Evolutionary conservation across 2,888 invertebrate species (phyloP).

Genomic region (Lasioglossum marginatum): DNA sequence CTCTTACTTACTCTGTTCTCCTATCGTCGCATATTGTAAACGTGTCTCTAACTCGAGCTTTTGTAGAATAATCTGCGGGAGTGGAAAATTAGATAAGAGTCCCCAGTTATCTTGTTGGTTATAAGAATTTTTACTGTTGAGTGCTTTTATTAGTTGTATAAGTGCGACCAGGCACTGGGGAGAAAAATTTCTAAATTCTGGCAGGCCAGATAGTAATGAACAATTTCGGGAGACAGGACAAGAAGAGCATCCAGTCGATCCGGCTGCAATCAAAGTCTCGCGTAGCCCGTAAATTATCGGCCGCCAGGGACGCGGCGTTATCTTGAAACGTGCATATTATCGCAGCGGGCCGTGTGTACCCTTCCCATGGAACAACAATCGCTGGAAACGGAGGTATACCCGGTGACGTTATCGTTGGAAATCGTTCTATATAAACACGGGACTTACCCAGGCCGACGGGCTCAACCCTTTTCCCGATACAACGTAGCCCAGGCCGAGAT

Average conservation of each 20-base stretch:
- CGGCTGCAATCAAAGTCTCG: constrained; percentile 2
- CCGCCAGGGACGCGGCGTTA: constrained; percentile 40
- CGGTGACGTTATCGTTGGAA: constrained; percentile 70
- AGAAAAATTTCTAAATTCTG: too few species aligned
- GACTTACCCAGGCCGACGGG: constrained; percentile 54
- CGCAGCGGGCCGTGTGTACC: constrained; percentile 30
- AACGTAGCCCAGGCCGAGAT: constrained; percentile 73
- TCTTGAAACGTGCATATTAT: constrained; percentile 49
- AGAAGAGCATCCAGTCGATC: background rate
- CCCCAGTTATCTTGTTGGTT: background rate
- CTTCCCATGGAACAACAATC: constrained; percentile 62
- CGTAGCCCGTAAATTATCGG: constrained; percentile 30
- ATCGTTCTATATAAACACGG: constrained; percentile 73
- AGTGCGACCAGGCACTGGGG: background rate
- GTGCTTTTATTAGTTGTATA: background rate
- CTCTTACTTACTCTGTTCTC: background rate
- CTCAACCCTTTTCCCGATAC: constrained; percentile 74
- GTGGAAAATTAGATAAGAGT: background rate
- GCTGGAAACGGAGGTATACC: constrained; percentile 65
- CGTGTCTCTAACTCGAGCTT: background rate
- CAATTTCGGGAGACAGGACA: background rate
- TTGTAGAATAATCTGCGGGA: background rate
- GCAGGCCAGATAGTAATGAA: background rate
- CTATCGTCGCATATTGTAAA: background rate
- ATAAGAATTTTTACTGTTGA: background rate